Evolutionary conservation across 1,140 invertebrate genomes (phyloP), one percentile per base, ranked within the genome.

Genomic region (Bombus cullumanus): DNA sequence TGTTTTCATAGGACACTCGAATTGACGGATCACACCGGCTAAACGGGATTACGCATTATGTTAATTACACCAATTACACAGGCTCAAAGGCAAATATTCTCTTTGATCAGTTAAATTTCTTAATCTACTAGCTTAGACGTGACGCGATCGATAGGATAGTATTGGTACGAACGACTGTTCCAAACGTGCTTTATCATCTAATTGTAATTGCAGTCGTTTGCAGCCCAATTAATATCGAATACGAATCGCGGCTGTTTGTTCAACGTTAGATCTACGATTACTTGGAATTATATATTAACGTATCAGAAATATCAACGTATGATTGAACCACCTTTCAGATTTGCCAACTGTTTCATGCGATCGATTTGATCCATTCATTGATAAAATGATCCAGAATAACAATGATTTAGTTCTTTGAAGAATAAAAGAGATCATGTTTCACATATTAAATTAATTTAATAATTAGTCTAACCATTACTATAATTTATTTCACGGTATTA

Each of bases 41-140:
- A 76, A 84, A 75, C 13, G 66, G 66, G 83, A 79, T 84, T 79
- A 62, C 53, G 39, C 59, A 78, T 83, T 83, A 83, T 83, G 83
- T 79, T 84, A 84, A 79, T 84, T 62, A 28, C 39, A 28, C 22
- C 53, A 34, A 39, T 53, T 39, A 37, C 41, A 66, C 28, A 31
- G 37, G 25, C 22, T 37, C 75, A 53, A 71, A 47, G 6, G 47
- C 22, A 69, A 83, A 83, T 37, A 31, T 72, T 71, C 62, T 71
- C 53, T 47, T 62, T 39, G 53, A 69, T n/a, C 76, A 31, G 25
- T 10, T 43, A 37, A 79, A 25, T 84, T 84, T 37, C 62, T 84
- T 79, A 79, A 77, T 76, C 41, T 68, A 13, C 9, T 1, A 31
- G 22, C 13, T 53, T 34, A 28, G n/a, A 31, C 18, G 22, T 22